Base-by-base conservation (phyloP, 2,888 invertebrate species). In the Leptarthrus brevirostris region DNA sequence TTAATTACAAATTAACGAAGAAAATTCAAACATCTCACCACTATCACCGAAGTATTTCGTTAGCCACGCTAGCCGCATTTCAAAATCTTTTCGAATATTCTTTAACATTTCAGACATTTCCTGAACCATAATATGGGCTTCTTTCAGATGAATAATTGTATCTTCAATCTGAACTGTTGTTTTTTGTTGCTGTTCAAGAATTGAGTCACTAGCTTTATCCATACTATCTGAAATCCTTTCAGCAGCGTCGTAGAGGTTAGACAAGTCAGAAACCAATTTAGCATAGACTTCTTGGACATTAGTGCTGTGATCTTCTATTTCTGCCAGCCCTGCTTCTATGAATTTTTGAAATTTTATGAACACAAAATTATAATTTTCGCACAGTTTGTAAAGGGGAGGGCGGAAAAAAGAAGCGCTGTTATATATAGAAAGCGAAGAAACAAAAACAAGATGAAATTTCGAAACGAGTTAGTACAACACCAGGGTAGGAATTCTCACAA, bases 111-210 rank as follows among this genome's bases (percentile, higher is more conserved):
- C 54, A 3, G 75, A 61, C 20, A 77, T 24, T 12, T 61, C 73
- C n/a, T 86, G 83, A 66, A 89, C 86, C 0, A 88, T 88, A 72
- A 83, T 80, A 77, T 89, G 89, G 44, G 89, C 87, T 79, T 87
- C 86, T 20, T 82, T 81, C 6, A 88, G 79, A 79, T 87, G 88
- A 20, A 83, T 78, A 40, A 89, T 81, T 0, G 88, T 88, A 47
- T 83, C 80, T 74, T 86, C 82, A 76, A 88, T 88, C 75, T 87
- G 87, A 3, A 79, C 77, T 24, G 85, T 82, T 12, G 87, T 86
- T 75, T 85, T 81, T 76, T 85, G 82, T 74, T 86, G 87, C 78
- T 87, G 87, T 24, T 74, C 54, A 2, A 61, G 8, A 3, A 72
- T 72, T 18, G 34, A n/a, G 22, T 53, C 34, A 44, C 54, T 71